A percentile compares a stretch with the other conserved stretches of the same genome.
Conservation (phyloP, 2,113 vertebrate genomes). For the Apteryx mantelli region DNA sequence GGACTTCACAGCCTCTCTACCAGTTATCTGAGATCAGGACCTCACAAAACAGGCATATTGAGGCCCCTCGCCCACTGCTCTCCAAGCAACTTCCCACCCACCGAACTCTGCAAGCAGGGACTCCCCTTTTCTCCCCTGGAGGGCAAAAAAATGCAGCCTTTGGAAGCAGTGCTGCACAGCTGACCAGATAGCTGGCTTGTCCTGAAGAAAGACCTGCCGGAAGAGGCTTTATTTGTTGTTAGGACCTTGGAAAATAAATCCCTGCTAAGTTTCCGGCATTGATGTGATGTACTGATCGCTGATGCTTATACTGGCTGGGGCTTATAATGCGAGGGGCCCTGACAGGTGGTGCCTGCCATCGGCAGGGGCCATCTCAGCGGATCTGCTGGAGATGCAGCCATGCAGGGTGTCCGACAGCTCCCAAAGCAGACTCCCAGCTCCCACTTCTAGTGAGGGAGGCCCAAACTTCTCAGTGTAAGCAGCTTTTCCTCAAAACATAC, state of each 20-base stretch:
- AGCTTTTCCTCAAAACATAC: background rate
- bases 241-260: background rate
- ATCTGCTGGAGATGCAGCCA: background rate
- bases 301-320: background rate
- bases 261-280: background rate
- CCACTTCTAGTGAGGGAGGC: background rate
- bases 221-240: background rate
- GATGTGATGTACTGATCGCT: background rate
- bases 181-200: background rate
- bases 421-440: background rate
- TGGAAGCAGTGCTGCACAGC: background rate
- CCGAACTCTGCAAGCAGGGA: background rate
- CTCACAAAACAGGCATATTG: background rate
- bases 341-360: background rate
- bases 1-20: background rate
- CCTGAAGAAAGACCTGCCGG: background rate
- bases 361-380: background rate
- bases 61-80: background rate
- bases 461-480: accelerated
- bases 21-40: background rate
- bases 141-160: background rate
- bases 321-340: background rate
- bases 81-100: background rate
- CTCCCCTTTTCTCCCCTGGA: background rate
- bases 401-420: background rate